Base-by-base conservation (phyloP, 2,113 vertebrate species). In the Sceloporus tristichus region DNA sequence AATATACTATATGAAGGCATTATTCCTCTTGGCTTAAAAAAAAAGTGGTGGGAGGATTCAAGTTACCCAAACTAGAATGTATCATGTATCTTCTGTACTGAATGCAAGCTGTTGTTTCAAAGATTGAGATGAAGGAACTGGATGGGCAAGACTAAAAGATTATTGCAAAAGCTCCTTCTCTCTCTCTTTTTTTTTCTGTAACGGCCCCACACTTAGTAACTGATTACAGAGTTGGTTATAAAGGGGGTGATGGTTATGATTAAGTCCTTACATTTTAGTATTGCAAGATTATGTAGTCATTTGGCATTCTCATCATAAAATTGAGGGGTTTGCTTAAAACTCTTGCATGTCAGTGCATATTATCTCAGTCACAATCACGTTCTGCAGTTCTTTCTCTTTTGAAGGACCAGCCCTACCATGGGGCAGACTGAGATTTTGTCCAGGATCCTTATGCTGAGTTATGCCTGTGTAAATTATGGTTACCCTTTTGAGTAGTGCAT, bases 1-100 rank as follows among this genome's bases (percentile, higher is more conserved):
- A 92, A 92, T 87, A 93, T 88, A 94, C 88, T 70, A 94, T 85
- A 94, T 90, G 90, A 95, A 94, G 92, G 85, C 94, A 89, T 94
- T 86, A 88, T 90, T 94, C 88, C 92, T 93, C 91, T 92, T 88
- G 86, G 85, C 13, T 62, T 62, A 4, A 38, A 86, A 79, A 86
- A 38, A 25, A 81, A 8, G 14, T 3, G 78, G 59, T 91, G 80
- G 92, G 9, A 93, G 85, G 91, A 53, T 92, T 95, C 92, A 92
- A 53, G 84, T 95, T 93, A 94, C 92, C 87, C 88, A 91, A 92
- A 91, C 82, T 86, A 82, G 90, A 91, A 29, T 82, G 74, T 59
- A 78, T 40, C 84, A 29, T 56, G 56, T 91, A 90, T 91, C 89
- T 85, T 89, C 91, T 92, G 90, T 21, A 53, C 29, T 71, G 79